Evolutionary conservation across 2,888 invertebrate genomes (phyloP).

Genomic region (Brachyptera putata): DNA sequence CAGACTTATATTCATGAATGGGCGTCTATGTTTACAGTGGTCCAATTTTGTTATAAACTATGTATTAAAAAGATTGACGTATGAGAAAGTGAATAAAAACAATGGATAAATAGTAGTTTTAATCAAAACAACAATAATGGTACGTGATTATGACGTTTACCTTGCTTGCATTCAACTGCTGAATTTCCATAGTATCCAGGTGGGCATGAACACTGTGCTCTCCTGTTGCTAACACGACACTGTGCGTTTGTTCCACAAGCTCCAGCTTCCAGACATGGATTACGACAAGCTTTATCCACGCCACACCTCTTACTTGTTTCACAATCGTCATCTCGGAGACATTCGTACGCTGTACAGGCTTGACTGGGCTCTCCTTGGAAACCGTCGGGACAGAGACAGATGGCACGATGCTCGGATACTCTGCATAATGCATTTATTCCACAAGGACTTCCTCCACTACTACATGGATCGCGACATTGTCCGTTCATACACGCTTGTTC

Average conservation of each 20-base stretch:
- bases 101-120: too few species aligned
- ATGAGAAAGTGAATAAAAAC: too few species aligned
- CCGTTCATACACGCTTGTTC: conserved; percentile 67
- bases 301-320: conserved; percentile 72
- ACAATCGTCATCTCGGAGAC: conserved; percentile 71
- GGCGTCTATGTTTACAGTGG: too few species aligned
- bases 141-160: too few species aligned
- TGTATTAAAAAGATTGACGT: too few species aligned
- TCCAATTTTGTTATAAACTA: too few species aligned
- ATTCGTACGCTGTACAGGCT: conserved; percentile 73
- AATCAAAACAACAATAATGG: too few species aligned
- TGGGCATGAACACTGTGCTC: conserved; percentile 73
- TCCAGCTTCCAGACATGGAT: conserved; percentile 71
- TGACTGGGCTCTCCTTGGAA: conserved; percentile 75
- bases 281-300: conserved; percentile 66
- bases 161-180: conserved; percentile 60
- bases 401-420: conserved; percentile 72
- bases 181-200: conserved; percentile 71
- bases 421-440: conserved; percentile 77
- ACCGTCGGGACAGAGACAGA: conserved; percentile 84
- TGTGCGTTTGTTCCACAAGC: conserved; percentile 82
- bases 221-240: conserved; percentile 71
- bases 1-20: too few species aligned
- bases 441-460: conserved; percentile 60
- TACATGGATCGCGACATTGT: conserved; percentile 68